Evolutionary conservation across 2,888 invertebrate species (phyloP), one percentile per base, ranked within the genome.

Genomic region (Latrodectus hesperus): DNA sequence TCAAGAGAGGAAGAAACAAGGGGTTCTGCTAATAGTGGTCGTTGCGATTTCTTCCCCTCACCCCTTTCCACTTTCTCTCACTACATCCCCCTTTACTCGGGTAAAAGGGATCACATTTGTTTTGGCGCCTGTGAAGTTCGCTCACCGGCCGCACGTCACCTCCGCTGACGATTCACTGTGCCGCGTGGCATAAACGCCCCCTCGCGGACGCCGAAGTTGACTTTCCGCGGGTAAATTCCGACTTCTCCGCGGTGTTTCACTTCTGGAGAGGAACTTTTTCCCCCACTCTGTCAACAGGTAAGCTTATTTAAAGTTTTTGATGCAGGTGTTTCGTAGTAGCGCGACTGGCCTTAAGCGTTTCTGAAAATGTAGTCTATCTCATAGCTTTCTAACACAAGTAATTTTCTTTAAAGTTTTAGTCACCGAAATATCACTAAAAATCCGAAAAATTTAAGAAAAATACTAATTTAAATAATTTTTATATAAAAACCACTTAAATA

Each of bases 101-200:
- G 22, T 38, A 52, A 22, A 64, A 65, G 55, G 76, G 64, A 51
- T 71, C 76, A 70, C 83, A 83, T 78, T 78, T 72, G 84, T 73
- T 73, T 78, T 73, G 77, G 84, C 84, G 84, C 84, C 84, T 84
- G 84, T 26, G 72, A 84, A 78, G 84, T 84, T 73, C 77, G 49
- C 84, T 78, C 78, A 73, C 77, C 84, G 77, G 78, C 78, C 26
- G 72, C 65, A 38, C 75, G 51, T 16, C 80, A 38, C 71, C 77
- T 17, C 65, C 52, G n/a, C n/a, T 16, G 26, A 53, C 70, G 52
- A 76, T 71, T 76, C 84, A 77, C 38, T 53, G 38, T 17, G 74
- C 26, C 74, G 74, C 72, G 49, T 16, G 70, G 53, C 26, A 17
- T 17, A 10, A 53, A 72, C 76, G 83, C 84, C 84, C 84, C 60